phyloP scores from a whole-genome alignment of 2,888 invertebrate genomes.

The Philopedon plagiatum region DNA sequence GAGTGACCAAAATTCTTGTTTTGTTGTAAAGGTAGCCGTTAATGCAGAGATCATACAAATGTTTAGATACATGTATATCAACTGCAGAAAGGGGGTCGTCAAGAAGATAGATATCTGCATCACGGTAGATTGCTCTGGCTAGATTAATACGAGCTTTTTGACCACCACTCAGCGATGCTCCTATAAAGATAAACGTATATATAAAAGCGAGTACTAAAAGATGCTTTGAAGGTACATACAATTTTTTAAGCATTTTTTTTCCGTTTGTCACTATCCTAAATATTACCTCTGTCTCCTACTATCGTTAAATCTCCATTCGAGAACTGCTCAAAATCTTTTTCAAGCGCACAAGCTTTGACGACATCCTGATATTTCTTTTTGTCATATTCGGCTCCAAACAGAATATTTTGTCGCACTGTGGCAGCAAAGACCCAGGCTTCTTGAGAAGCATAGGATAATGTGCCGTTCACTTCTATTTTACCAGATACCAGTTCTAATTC shows the following conservation, averaged over 20 bases:
- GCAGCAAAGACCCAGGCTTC: conserved; percentile 89
- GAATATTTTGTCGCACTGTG: conserved; percentile 86
- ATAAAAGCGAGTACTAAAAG: too few species aligned
- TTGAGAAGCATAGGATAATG: conserved; percentile 84
- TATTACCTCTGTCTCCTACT: conserved; percentile 82
- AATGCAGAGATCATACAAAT: conserved; percentile 85
- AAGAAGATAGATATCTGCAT: conserved; percentile 85
- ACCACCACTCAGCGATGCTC: conserved; percentile 85
- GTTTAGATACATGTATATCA: conserved; percentile 84
- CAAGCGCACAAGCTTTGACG: conserved; percentile 78
- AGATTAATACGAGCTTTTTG: conserved; percentile 84
- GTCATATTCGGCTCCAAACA: conserved; percentile 82
- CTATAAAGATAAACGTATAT: too few species aligned
- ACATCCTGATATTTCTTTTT: conserved; percentile 74
- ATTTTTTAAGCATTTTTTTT: too few species aligned
- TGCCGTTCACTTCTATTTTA: conserved; percentile 75
- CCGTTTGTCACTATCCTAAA: too few species aligned
- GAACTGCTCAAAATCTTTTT: conserved; percentile 82
- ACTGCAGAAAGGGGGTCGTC: conserved; percentile 92
- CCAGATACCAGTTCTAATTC: conserved; percentile 76
- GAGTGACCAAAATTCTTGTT: conserved; percentile 85
- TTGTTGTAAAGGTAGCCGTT: conserved; percentile 76
- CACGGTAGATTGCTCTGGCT: conserved; percentile 77
- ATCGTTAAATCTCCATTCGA: conserved; percentile 81
- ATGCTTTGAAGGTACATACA: too few species aligned